These are phyloP conservation scores for Omphaloscelis lunosa DNA, from an alignment of 2,888 invertebrate genomes.

Conservation along the genomic window DNA sequence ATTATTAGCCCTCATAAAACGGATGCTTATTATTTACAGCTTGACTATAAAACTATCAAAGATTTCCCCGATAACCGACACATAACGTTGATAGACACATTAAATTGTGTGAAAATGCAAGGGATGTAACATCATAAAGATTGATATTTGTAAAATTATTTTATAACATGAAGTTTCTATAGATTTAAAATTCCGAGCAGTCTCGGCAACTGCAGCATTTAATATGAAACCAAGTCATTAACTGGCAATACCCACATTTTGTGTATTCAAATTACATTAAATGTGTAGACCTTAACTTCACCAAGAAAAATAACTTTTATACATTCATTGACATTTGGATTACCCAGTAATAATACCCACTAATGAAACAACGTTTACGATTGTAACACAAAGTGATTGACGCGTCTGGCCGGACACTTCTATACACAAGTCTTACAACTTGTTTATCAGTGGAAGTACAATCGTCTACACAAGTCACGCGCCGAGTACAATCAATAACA, in stretches of 20 bases:
- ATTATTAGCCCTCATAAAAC: slow-evolving; percentile 66
- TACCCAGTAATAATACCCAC: slow-evolving; percentile 40
- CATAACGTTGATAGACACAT: slow-evolving; percentile 53
- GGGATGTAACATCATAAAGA: background rate
- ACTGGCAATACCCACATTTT: slow-evolving; percentile 11
- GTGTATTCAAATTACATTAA: slow-evolving; percentile 17
- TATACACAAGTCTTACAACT: slow-evolving; percentile 72
- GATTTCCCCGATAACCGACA: slow-evolving; percentile 51
- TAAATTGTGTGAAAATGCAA: slow-evolving; percentile 23
- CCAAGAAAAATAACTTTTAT: slow-evolving; percentile 33
- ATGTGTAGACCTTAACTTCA: slow-evolving; percentile 5
- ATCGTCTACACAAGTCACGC: slow-evolving; percentile 89
- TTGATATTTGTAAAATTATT: background rate
- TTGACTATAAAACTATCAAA: slow-evolving; percentile 66
- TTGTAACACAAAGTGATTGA: slow-evolving; percentile 58
- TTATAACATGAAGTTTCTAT: background rate
- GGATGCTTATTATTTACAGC: slow-evolving; percentile 64
- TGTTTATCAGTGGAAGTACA: slow-evolving; percentile 81
- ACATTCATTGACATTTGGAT: slow-evolving; percentile 43
- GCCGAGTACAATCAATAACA: slow-evolving; percentile 89
- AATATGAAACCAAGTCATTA: background rate
- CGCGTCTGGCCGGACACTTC: slow-evolving; percentile 54
- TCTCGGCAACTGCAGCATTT: background rate
- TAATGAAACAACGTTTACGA: slow-evolving; percentile 60
- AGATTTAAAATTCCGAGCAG: background rate